These are phyloP conservation scores for Drosophila paulistorum DNA, from an alignment of 1,140 invertebrate genomes.

Conservation along the genomic window DNA sequence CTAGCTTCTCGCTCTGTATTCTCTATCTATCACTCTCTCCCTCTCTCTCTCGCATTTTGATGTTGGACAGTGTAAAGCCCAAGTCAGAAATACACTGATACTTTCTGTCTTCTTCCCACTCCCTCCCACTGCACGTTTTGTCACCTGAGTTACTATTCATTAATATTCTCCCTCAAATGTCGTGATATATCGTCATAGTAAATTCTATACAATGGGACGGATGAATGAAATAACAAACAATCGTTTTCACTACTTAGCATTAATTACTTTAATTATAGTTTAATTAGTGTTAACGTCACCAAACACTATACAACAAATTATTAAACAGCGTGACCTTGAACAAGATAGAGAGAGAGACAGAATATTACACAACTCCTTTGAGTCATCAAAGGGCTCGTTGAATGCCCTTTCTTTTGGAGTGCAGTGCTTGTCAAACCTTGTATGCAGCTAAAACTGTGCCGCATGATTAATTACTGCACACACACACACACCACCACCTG, in stretches of 20 bases:
- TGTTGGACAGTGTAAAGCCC: too few relatives aligned
- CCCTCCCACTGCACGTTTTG: too few relatives aligned
- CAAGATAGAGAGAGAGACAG: neutral
- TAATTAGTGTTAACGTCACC: conserved; percentile 15
- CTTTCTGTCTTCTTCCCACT: too few relatives aligned
- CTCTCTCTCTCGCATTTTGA: too few relatives aligned
- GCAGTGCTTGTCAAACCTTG: neutral
- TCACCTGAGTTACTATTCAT: too few relatives aligned
- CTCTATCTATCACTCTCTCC: too few relatives aligned
- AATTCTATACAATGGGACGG: neutral
- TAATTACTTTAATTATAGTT: conserved; percentile 2
- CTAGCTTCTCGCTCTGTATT: too few relatives aligned
- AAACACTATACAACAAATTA: conserved; percentile 2
- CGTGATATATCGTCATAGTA: too few relatives aligned
- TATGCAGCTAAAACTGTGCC: neutral
- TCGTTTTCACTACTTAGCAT: conserved; percentile 4
- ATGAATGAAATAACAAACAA: conserved; percentile 1
- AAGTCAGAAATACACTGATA: too few relatives aligned
- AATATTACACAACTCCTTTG: conserved; percentile 7
- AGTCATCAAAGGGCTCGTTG: neutral
- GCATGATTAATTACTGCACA: neutral
- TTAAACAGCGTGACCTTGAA: conserved; percentile 1
- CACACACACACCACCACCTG: neutral
- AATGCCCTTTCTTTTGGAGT: neutral
- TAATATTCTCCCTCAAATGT: too few relatives aligned